Base-by-base conservation (phyloP, 1,140 invertebrate genomes). In the Habropoda laboriosa region DNA sequence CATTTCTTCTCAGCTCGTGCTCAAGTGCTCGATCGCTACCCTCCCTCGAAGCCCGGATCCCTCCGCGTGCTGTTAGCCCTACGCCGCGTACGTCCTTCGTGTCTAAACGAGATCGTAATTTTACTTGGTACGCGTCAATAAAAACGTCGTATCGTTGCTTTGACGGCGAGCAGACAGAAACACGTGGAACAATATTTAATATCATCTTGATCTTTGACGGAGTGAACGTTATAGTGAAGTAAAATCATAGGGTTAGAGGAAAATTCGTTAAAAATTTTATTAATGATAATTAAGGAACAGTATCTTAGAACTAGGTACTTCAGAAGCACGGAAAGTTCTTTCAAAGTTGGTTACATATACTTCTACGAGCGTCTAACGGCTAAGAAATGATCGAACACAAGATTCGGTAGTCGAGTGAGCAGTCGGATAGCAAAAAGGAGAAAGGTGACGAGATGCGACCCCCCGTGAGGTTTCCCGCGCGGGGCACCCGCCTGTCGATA, bases 1-100 rank as follows among this genome's bases (percentile, higher is more conserved):
- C 90, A 90, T 91, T 90, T 90, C 90, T 91, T 91, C 89, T 90
- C 86, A 77, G 90, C 90, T 92, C 91, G 91, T 92, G 91, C 90
- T 92, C 90, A 91, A 92, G 91, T 92, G 89, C 89, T 90, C 90
- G 87, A 91, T 91, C 87, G 87, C 89, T 89, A 90, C 89, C 90
- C 90, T 82, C 35, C 81, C 85, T 85, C 80, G 71, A 60, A 51
- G 72, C 85, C 83, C 80, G 85, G 83, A 86, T 86, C 85, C 83
- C 85, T 82, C 71, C 45, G 21, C 79, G 79, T 64, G 78, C 79
- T 85, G 85, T 85, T 64, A 73, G 71, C 73, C 61, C 53, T 16
- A 21, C 24, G 21, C 35, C 58, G 64, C 53, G 74, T 58, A 47
- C 74, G 42, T 55, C 61, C 70, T 70, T 67, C 80, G 67, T 63